phyloP scores from a whole-genome alignment of 1,140 invertebrate species.

The Neocloeon triangulifer region DNA sequence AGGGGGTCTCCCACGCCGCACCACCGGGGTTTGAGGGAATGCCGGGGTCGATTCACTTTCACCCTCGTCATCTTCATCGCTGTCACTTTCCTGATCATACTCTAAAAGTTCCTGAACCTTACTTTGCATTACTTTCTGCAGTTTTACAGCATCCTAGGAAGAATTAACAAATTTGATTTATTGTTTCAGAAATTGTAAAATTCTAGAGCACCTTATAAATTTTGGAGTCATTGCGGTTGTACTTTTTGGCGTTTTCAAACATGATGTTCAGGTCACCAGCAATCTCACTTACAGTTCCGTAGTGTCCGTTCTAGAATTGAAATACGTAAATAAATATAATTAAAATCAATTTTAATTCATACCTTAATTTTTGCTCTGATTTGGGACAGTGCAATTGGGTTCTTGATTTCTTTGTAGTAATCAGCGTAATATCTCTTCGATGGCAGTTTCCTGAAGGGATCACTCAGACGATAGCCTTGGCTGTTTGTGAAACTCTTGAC shows the following conservation, averaged over 20 bases:
- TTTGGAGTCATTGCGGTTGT: conserved; percentile 70
- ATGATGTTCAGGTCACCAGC: conserved; percentile 93
- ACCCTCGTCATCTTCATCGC: conserved; percentile 24
- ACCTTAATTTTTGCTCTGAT: conserved; percentile 79
- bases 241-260: conserved; percentile 93
- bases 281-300: conserved; percentile 69
- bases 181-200: conserved; percentile 2
- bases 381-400: conserved; percentile 82
- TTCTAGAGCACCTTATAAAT: conserved; percentile 70
- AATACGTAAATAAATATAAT: conserved; percentile 4
- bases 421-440: conserved; percentile 80
- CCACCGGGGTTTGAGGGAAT: conserved; percentile 25
- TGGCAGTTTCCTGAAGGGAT: conserved; percentile 84
- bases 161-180: neutral
- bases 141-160: conserved; percentile 44
- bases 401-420: conserved; percentile 93
- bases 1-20: too few species aligned
- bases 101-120: conserved; percentile 65
- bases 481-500: conserved; percentile 44
- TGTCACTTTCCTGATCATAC: conserved; percentile 37
- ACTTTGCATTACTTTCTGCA: conserved; percentile 64
- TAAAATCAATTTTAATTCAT: too few species aligned
- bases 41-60: conserved; percentile 10
- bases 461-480: conserved; percentile 45
- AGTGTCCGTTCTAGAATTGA: conserved; percentile 41